Base-by-base conservation (phyloP, 1,140 invertebrate genomes). In the Nasonia vitripennis region DNA sequence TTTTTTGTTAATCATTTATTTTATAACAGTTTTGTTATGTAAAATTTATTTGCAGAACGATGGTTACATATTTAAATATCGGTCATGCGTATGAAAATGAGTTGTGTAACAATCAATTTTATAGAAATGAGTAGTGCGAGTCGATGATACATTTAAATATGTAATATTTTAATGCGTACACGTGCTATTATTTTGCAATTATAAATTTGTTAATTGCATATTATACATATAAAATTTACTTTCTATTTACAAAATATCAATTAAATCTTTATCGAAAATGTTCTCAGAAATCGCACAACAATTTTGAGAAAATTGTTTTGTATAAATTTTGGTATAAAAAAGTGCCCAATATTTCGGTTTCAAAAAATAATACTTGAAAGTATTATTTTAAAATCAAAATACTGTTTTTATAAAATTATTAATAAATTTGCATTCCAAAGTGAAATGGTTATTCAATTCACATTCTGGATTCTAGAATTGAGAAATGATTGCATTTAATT, bases 401-500 rank as follows among this genome's bases (percentile, higher is more conserved):
- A 75, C 55, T 55, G 68, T 73, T 79, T 84, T 79, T 73, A 51
- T 75, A 27, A 85, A 62, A 77, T 81, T 85, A 81, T 17, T 68
- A 31, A 85, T 68, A 41, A 75, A 70, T 70, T 78, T 71, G 84
- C 84, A 85, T 85, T 85, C 80, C 85, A 78, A 82, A 82, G 82
- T n/a, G 31, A 85, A 85, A 41, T 62, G 71, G 73, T 78, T 86
- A n/a, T 37, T 74, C 80, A 78, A 82, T 86, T 81, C 79, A 80
- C 45, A 77, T 78, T 86, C 82, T 78, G 41, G 78, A 82, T 86
- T 86, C 48, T 48, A 86, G 62, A 55, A 86, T 82, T 78, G 74
- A 82, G 34, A 86, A 86, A 78, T 86, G 62, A 12, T 81, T 86
- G 85, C 85, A 86, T 86, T 86, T 86, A 82, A 82, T 82, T 82